Percentiles rank a stretch among this genome's conserved stretches.
Conservation (phyloP, 2,113 vertebrate genomes). For the Narcine bancroftii region DNA sequence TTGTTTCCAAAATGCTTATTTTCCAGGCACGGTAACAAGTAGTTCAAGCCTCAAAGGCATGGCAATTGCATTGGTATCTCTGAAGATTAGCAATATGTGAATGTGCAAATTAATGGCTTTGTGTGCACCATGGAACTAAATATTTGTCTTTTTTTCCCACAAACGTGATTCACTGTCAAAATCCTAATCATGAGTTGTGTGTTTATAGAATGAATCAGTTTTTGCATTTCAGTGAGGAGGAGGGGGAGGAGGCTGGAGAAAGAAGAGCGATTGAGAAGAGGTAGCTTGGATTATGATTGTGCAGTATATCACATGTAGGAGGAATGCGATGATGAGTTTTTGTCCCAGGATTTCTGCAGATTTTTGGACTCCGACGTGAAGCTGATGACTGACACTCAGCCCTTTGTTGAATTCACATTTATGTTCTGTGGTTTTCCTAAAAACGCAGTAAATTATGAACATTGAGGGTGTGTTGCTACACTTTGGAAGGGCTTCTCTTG, state of each 20-base stretch:
- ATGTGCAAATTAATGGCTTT: slow-evolving; percentile 18
- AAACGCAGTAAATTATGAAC: neutral
- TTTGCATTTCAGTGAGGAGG: slow-evolving; percentile 10
- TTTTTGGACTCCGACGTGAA: neutral
- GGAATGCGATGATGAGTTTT: neutral
- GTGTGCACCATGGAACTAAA: neutral
- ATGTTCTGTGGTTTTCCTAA: neutral
- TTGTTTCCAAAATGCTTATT: slow-evolving; percentile 11
- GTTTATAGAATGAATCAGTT: slow-evolving; percentile 1
- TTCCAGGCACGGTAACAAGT: slow-evolving; percentile 24
- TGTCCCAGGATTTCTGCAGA: neutral
- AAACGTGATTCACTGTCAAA: neutral
- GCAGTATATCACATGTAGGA: slow-evolving; percentile 12
- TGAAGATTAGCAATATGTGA: neutral
- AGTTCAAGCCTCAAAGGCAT: neutral
- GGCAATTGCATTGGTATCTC: neutral
- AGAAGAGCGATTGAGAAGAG: neutral
- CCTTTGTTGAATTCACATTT: neutral
- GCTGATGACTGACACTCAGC: neutral
- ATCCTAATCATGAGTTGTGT: neutral
- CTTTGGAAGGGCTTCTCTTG: neutral
- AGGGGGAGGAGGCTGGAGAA: neutral
- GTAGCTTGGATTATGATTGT: slow-evolving; percentile 9
- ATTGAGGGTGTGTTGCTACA: neutral
- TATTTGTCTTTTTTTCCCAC: neutral